Base-by-base conservation (phyloP, 2,113 vertebrate genomes). In the Hiodon alosoides region DNA sequence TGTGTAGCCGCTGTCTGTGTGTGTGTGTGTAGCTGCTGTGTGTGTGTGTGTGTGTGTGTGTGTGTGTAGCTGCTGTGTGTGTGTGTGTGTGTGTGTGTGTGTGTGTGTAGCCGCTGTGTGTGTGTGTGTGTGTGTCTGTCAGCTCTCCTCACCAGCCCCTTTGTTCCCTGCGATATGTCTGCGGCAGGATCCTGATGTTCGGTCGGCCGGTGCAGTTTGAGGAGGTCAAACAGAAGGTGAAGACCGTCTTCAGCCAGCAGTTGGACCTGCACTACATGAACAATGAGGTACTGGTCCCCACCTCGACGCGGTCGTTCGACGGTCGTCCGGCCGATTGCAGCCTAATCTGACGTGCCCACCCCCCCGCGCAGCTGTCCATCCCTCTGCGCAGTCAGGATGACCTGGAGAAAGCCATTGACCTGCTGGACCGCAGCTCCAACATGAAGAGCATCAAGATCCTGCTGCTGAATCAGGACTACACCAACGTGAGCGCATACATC, bases 401-500 rank as follows among this genome's bases (percentile, higher is more conserved):
- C 85, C 90, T 98, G 83, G 94, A 97, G 84, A 97, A 97, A 83
- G 95, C 96, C 7, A 84, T 98, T 60, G 94, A 98, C 82, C 91
- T 98, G 74, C 87, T 98, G 74, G 96, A 98, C 86, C 83, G 96
- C 84, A 98, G 95, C 89, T 91, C 93, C 11, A 96, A 93, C 86
- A 93, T 96, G 95, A 98, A 98, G 88, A 96, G 96, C 88, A 95
- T 98, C 86, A 92, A 90, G 83, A 97, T 98, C 85, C 87, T 96
- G 72, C 86, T 98, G 78, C 90, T 96, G 73, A 90, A 91, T 52
- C 94, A 92, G 80, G 93, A 96, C 85, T 93, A 91, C 84, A 93
- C 91, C 81, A 94, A 96, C 68, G 96, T 98, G 80, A 90, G 94
- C 92, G 3, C 55, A 52, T 9, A 8, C 61, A 14, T 14, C 55